Evolutionary conservation across 2,113 vertebrate genomes (phyloP).

Genomic region (Protobothrops flavoviridis): DNA sequence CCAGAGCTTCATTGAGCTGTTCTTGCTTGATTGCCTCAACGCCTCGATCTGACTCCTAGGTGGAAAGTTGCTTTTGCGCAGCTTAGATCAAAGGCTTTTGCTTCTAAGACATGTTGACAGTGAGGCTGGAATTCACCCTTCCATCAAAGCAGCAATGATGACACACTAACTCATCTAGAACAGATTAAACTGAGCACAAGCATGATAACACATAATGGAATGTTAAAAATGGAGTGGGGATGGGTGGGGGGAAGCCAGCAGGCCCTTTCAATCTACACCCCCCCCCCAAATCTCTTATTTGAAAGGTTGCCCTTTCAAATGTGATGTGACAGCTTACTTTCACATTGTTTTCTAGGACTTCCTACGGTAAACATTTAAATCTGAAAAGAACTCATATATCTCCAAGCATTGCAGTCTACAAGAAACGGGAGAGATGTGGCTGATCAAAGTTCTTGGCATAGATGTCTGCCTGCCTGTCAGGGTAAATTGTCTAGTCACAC

Average conservation of each 20-base stretch:
- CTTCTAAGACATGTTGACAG: constrained; percentile 36
- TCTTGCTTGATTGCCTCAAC: constrained; percentile 52
- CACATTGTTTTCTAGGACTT: background rate
- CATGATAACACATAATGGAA: background rate
- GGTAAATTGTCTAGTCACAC: background rate
- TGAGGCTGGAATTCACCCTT: constrained; percentile 6
- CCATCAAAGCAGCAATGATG: constrained; percentile 42
- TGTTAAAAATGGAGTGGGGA: constrained; percentile 20
- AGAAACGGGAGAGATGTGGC: background rate
- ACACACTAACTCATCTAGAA: constrained; percentile 54
- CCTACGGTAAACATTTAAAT: background rate
- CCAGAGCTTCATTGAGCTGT: constrained; percentile 55
- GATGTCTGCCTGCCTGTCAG: background rate
- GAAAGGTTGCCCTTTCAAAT: background rate
- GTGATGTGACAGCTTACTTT: background rate
- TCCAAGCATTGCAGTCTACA: background rate
- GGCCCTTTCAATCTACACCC: background rate
- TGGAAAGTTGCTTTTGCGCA: constrained; percentile 20
- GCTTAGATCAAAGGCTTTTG: constrained; percentile 41
- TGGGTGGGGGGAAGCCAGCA: background rate
- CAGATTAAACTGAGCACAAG: constrained; percentile 38
- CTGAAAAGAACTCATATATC: background rate
- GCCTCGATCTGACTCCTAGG: constrained; percentile 39
- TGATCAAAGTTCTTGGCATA: background rate
- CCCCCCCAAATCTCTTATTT: constrained; percentile 19